Evolutionary conservation across 1,140 invertebrate genomes (phyloP), one percentile per base, ranked within the genome.

Genomic region (Cherax quadricarinatus): DNA sequence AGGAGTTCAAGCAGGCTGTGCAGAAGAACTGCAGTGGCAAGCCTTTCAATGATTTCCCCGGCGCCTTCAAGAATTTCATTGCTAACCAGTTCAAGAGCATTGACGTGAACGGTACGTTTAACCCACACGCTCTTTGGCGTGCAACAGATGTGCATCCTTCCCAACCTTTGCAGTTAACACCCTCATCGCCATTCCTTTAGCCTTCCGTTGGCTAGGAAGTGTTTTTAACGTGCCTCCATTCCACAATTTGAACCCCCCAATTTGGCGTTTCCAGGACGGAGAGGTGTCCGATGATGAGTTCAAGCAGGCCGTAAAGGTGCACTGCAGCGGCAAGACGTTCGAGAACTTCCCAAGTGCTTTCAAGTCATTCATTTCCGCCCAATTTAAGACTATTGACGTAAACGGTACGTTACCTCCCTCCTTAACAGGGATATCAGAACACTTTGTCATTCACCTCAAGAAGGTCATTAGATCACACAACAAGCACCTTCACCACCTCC

Each of bases 1-100:
- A 97, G 1, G 97, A 98, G 94, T 98, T 98, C 95, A 97, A 97
- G 94, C 96, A 96, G 93, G 97, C 97, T 6, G 97, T 98, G 0
- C 96, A 97, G 94, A 97, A 96, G 94, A 97, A 96, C 89, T 98
- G 97, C 94, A 96, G 97, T 16, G 97, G 97, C 4, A 96, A 96
- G 94, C 96, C 96, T 91, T 98, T 97, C 94, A 96, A 96, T 21
- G 97, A 97, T 81, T 97, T 98, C 94, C 97, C 97, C 3, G 88
- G 93, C 85, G 94, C 94, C 48, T 91, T 94, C 78, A 89, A 90
- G 88, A 78, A 57, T 85, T 93, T 93, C 88, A 90, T 93, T 91
- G 87, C 62, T 70, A 90, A 82, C 88, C 84, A 88, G 86, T 93
- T 93, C 89, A 91, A 91, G 90, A 91, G 51, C 51, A 66, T 91